A percentile compares a stretch with the other conserved stretches of the same genome.
Evolutionary conservation across 2,797 vertebrate species (phyloP).

Genomic region (Oreortyx pictus): DNA sequence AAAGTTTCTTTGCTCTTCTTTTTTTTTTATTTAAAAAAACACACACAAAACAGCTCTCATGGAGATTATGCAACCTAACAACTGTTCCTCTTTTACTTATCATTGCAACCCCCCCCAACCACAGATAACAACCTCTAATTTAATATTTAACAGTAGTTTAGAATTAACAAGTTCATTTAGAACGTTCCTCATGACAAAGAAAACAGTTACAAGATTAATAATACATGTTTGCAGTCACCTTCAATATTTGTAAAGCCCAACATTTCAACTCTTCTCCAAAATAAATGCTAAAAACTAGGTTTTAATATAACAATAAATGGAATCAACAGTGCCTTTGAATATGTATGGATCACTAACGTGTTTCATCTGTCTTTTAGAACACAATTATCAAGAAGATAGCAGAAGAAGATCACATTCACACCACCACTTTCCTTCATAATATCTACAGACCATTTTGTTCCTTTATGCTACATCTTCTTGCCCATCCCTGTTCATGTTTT

Average conservation of each 20-base stretch:
- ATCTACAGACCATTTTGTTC: not conserved
- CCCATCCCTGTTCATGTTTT: not conserved
- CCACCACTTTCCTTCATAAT: not conserved
- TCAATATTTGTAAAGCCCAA: not conserved
- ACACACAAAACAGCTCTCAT: not conserved
- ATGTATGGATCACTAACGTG: not conserved
- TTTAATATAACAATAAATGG: not conserved
- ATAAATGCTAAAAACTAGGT: not conserved
- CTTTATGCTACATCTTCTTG: not conserved
- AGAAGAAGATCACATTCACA: not conserved
- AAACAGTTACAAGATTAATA: not conserved
- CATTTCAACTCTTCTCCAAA: not conserved
- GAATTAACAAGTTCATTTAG: not conserved
- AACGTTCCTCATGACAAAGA: not conserved
- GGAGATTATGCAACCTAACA: constrained; percentile 17
- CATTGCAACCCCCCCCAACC: not conserved
- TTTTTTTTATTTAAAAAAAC: not conserved
- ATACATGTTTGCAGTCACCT: not conserved
- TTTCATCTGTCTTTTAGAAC: not conserved
- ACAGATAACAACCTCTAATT: not conserved
- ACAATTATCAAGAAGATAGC: not conserved
- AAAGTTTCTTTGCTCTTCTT: not conserved
- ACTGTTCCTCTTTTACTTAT: not conserved
- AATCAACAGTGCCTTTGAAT: not conserved
- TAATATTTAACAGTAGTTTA: not conserved